Evolutionary conservation across 2,113 vertebrate genomes (phyloP), one percentile per base, ranked within the genome.

Genomic region (Pelobates fuscus): DNA sequence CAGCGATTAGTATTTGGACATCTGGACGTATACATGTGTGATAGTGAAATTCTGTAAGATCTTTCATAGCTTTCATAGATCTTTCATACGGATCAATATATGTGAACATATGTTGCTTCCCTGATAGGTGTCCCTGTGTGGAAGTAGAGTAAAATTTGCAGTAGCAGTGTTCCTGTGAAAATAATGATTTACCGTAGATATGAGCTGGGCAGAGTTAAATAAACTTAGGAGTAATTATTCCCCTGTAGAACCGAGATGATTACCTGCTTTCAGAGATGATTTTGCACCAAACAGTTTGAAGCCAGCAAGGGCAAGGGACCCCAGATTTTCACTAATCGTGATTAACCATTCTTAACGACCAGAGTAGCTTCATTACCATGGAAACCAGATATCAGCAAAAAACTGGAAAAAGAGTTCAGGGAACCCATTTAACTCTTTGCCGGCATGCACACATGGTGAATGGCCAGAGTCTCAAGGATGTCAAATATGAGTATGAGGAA

Each of bases 371-470:
- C 86, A 82, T 89, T 90, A 80, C 87, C 84, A 88, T 88, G 82
- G 85, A 88, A 89, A 91, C 86, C 78, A 88, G 63, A 89, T 84
- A 86, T 80, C 82, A 73, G 80, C 82, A 71, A 79, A 79, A 79
- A 86, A 80, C 79, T 80, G 85, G 83, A 89, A 88, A 85, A 86
- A 84, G 85, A 86, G 90, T 89, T 88, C 86, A 86, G 84, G 82
- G 82, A 79, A 84, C 86, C 81, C 80, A 79, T 76, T 83, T 85
- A 86, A 87, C 72, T 76, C 63, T 60, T 8, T 49, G 32, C n/a
- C 55, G 29, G 37, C 55, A 55, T 20, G n/a, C 52, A 2, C 2
- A 32, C 1, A 32, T 2, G 15, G 62, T 3, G 24, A 65, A 23
- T 21, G 52, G 8, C 17, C 37, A 41, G 1, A 41, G 14, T 41